Conservation (phyloP, 2,888 invertebrate species). For the Elmis aenea region DNA sequence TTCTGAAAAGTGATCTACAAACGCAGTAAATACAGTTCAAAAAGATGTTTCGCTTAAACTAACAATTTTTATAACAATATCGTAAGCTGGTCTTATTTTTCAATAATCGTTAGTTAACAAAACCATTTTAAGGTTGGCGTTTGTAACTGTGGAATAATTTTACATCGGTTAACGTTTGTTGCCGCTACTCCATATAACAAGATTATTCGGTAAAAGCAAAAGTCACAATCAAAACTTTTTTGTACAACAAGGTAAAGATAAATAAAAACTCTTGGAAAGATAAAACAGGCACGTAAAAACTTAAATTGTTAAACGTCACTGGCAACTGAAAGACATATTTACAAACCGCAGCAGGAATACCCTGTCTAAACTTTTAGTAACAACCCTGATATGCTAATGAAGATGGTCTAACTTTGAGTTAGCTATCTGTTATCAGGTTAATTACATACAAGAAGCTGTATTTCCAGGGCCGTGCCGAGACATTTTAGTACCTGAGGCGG, state of each 20-base stretch:
- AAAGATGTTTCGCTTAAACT: too few species aligned
- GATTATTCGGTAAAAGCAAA: conserved; percentile 10
- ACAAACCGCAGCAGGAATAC: conserved; percentile 27
- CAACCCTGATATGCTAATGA: conserved; percentile 29
- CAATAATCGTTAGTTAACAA: too few species aligned
- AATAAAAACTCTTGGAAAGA: conserved; percentile 24
- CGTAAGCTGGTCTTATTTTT: too few species aligned
- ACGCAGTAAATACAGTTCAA: too few species aligned
- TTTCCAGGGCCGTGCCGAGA: too few species aligned
- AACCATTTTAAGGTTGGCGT: too few species aligned
- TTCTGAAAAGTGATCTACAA: too few species aligned
- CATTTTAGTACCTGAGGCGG: too few species aligned
- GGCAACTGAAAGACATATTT: conserved; percentile 32
- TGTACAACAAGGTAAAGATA: conserved; percentile 22
- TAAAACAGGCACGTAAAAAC: conserved; percentile 28
- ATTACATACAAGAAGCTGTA: conserved; percentile 14
- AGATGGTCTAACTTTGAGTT: conserved; percentile 27
- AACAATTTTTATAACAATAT: too few species aligned
- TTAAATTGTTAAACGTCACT: conserved; percentile 32
- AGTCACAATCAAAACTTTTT: conserved; percentile 16
- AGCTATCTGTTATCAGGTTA: conserved; percentile 26
- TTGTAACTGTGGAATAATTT: too few species aligned
- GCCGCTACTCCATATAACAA: too few species aligned
- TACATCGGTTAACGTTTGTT: too few species aligned
- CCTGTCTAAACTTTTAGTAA: conserved; percentile 23